Conservation (phyloP, 1,140 invertebrate genomes). For the Macrocentrus cingulum region DNA sequence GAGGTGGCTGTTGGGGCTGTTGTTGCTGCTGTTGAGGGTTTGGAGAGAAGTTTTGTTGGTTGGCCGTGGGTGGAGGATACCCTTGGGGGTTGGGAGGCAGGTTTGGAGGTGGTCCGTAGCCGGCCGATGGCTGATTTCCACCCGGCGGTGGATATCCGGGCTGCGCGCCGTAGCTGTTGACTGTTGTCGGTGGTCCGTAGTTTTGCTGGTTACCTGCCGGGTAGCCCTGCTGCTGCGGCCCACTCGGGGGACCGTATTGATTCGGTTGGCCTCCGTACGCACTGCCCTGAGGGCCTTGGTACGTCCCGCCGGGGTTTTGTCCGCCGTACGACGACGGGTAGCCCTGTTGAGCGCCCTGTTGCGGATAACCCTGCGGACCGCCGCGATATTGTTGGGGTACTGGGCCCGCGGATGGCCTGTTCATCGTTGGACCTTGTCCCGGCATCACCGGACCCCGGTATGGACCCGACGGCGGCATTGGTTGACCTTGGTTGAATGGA, state of each 20-base stretch:
- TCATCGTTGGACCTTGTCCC: constrained; percentile 52
- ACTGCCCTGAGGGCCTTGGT: constrained; percentile 53
- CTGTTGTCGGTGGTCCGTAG: constrained; percentile 53
- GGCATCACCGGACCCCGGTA: constrained; percentile 56
- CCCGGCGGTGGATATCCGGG: constrained; percentile 51
- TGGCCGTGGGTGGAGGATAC: constrained; percentile 50
- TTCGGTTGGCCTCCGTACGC: constrained; percentile 52
- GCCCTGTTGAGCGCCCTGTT: constrained; percentile 60
- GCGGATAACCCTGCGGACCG: constrained; percentile 62
- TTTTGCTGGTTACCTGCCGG: constrained; percentile 45
- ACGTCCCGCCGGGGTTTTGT: constrained; percentile 54
- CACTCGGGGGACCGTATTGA: constrained; percentile 51
- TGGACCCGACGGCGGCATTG: constrained; percentile 49
- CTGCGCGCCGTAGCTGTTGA: constrained; percentile 55
- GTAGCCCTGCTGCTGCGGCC: constrained; percentile 52
- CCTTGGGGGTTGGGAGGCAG: constrained; percentile 51
- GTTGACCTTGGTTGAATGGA: constrained; percentile 59
- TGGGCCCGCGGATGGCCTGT: constrained; percentile 49
- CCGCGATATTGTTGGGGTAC: constrained; percentile 57
- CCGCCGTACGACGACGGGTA: constrained; percentile 58
- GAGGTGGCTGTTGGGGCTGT: constrained; percentile 46
- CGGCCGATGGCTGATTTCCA: constrained; percentile 46
- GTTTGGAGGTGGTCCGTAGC: constrained; percentile 48
- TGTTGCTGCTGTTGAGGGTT: constrained; percentile 45
- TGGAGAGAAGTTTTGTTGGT: constrained; percentile 51